Evolutionary conservation across 2,888 invertebrate species (phyloP), one percentile per base, ranked within the genome.

Genomic region (Eurois occulta): DNA sequence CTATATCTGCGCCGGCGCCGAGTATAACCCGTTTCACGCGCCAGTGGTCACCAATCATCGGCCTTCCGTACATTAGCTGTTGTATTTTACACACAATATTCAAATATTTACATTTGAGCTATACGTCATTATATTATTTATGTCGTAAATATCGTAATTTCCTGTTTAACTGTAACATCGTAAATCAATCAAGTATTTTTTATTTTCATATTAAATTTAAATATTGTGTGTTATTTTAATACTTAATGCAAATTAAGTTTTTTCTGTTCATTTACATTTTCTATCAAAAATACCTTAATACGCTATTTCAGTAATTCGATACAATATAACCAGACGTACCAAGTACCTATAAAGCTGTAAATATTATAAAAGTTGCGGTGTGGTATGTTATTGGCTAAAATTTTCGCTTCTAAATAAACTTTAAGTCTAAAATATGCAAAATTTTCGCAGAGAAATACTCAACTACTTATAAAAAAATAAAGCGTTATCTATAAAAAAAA

Each of bases 21-120:
- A 91, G 94, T 96, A 96, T 96, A 96, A 96, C 96, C 92, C 96
- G 96, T 96, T 96, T 96, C 96, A 96, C 95, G 95, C 95, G 94
- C 93, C 95, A 95, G 94, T 93, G 91, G 94, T 94, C 90, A 92
- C 93, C 94, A 94, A 95, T 94, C 93, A 90, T 90, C 92, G 93
- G 93, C 91, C 90, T 90, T 89, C 91, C 78, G 43, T 77, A 79
- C 71, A 79, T 74, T 82, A 83, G 80, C 72, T 72, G 77, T 77
- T 80, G 64, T 86, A 78, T 48, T 79, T 77, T 60, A 75, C 75
- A 58, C 62, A 64, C 43, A 66, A 67, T 74, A 75, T 83, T 81
- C 65, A 87, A 86, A 87, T 81, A 87, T 87, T 85, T 86, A 88
- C 77, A 64, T 78, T 52, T 38, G 32, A 62, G 41, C 52, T 67